Evolutionary conservation across 1,140 invertebrate species (phyloP), one percentile per base, ranked within the genome.

Genomic region (Chlorops oryzae): DNA sequence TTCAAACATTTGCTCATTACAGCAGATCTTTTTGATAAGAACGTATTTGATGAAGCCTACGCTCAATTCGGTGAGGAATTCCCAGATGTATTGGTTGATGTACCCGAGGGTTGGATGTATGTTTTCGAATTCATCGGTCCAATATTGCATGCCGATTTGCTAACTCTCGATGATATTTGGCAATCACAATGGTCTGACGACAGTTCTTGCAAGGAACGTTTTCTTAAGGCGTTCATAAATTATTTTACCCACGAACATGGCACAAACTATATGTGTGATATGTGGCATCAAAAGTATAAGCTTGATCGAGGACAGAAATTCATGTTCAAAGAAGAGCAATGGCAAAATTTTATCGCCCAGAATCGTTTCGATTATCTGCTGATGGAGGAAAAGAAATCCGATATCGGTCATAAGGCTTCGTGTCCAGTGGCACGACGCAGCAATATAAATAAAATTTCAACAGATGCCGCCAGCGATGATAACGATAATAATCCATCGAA

Each of bases 81-180:
- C 20, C 50, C 50, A 7, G 66, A 70, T 28, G 15, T 69, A 20
- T 35, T 67, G 20, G 50, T 67, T 5, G 66, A 70, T 53, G 66
- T 70, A 13, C 66, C 66, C 15, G 65, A 67, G 5, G 62, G 61
- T 5, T 67, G 63, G 66, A 53, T 44, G 0, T 70, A 70, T 45
- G 52, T 70, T 0, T 70, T 70, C 48, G 63, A 70, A 50, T 70
- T 70, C 37, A 38, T 70, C 3, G 66, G 66, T 0, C 63, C 66
- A 3, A 55, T 70, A 1, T 51, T 70, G 35, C 58, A 70, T 24
- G 57, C 52, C 0, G 55, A 57, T 1, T 22, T 56, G 1, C 24
- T 70, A 18, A 47, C 52, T 5, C 50, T 70, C 2, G 54, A 58
- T 35, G 65, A 69, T 46, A 44, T 70, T n/a, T 70, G 66, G 66